Evolutionary conservation across 2,797 vertebrate species (phyloP).

Genomic region (Anas capensis): DNA sequence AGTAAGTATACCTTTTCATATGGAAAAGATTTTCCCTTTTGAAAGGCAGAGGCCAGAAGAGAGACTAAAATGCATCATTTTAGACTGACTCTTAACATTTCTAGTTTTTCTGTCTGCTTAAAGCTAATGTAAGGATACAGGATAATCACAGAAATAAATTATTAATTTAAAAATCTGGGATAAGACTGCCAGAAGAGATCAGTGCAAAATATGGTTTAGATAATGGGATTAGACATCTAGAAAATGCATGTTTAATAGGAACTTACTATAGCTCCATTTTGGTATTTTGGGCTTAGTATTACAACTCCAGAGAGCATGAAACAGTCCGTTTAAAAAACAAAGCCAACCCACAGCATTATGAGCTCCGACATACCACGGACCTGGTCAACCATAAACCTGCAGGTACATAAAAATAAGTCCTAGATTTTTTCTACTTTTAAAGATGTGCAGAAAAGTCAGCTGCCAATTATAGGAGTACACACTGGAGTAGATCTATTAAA

Average conservation of each 20-base stretch:
- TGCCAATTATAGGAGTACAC: not conserved
- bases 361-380: not conserved
- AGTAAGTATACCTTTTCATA: slow-evolving; percentile 46
- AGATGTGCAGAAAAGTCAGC: not conserved
- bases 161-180: slow-evolving; percentile 56
- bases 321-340: not conserved
- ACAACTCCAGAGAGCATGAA: not conserved
- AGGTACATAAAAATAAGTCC: not conserved
- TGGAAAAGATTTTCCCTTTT: slow-evolving; percentile 17
- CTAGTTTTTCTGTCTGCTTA: not conserved
- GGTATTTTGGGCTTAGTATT: slow-evolving; percentile 14
- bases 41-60: slow-evolving; percentile 36
- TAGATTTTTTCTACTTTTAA: not conserved
- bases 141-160: slow-evolving; percentile 67
- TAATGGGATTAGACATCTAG: slow-evolving; percentile 63
- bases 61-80: slow-evolving; percentile 32
- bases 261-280: not conserved
- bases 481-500: not conserved
- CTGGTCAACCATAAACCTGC: not conserved
- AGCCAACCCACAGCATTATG: not conserved
- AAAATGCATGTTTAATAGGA: slow-evolving; percentile 50
- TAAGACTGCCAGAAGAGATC: slow-evolving; percentile 56
- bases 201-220: slow-evolving; percentile 21
- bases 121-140: slow-evolving; percentile 61
- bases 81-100: not conserved